Base-by-base conservation (phyloP, 1,140 invertebrate genomes). In the Chelonus insularis region DNA sequence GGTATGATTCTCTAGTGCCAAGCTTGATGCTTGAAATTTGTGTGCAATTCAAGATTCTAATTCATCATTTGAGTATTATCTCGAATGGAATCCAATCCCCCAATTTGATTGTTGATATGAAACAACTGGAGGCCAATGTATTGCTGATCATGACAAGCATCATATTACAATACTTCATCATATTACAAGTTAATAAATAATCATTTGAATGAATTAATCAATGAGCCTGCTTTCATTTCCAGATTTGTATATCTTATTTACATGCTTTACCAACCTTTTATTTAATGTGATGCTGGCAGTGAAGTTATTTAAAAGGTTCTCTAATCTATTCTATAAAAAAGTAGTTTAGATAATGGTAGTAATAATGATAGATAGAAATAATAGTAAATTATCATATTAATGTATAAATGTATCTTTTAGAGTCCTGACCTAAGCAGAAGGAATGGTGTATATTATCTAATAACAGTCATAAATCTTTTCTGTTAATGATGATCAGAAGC, bases 21-120 rank as follows among this genome's bases (percentile, higher is more conserved):
- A 41, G 36, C 12, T 21, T 61, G 1, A 61, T 61, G 59, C 18
- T 61, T 6, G 9, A 55, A 55, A 55, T 29, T 7, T 61, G 59
- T 18, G 23, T 16, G 1, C 59, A 61, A 36, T 61, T 61, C 18
- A 20, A 20, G 4, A 41, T 61, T 32, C 51, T 61, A 9, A 23
- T 47, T 7, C 9, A 36, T 29, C 51, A 51, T 21, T 41, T 61
- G 14, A 29, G 43, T 9, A 9, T 16, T 29, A 52, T 60, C 2
- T 4, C 47, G 2, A 50, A 52, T 34, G 23, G 23, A 12, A 52
- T 23, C 6, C 29, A 12, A 39, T 14, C n/a, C 11, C 34, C 14
- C 12, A 12, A 36, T 23, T 34, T 21, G 20, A 3, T 12, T 36
- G 14, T 7, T 2, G n/a, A 11, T 23, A 1, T 6, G 3, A 7